These are phyloP conservation scores for Panzeria rudis DNA, from an alignment of 2,888 invertebrate species.

Conservation along the genomic window DNA sequence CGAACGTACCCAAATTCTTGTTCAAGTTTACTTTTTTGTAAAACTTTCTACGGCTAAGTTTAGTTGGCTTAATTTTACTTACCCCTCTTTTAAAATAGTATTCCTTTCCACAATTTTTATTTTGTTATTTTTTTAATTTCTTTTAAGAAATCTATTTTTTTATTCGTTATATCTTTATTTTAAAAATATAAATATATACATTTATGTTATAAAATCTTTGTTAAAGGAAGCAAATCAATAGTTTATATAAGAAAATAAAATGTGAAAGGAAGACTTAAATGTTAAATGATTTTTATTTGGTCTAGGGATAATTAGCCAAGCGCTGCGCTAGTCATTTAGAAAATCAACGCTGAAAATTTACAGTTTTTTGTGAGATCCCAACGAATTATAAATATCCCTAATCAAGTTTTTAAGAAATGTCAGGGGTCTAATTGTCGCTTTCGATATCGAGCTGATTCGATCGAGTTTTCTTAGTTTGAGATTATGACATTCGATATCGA, in stretches of 20 bases:
- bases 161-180: slow-evolving; percentile 31
- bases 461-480: too few relatives aligned
- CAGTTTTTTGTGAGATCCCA: too few relatives aligned
- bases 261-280: slow-evolving; percentile 59
- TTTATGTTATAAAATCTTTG: slow-evolving; percentile 50
- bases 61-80: slow-evolving; percentile 10
- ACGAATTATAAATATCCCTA: too few relatives aligned
- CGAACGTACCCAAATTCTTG: too few relatives aligned
- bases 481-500: too few relatives aligned
- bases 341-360: not conserved
- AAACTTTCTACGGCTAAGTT: slow-evolving; percentile 29
- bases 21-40: not conserved
- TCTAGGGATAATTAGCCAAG: not conserved
- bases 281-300: slow-evolving; percentile 37
- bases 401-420: too few relatives aligned
- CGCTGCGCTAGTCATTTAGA: too few relatives aligned
- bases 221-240: slow-evolving; percentile 46
- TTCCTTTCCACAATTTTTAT: slow-evolving; percentile 45
- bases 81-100: not conserved
- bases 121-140: slow-evolving; percentile 18
- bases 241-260: slow-evolving; percentile 60
- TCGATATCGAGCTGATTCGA: too few relatives aligned
- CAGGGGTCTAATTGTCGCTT: too few relatives aligned
- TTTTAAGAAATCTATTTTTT: slow-evolving; percentile 16
- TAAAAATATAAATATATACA: slow-evolving; percentile 18